These are phyloP conservation scores for Pelecanus crispus DNA, from an alignment of 2,113 vertebrate species.

Conservation along the genomic window DNA sequence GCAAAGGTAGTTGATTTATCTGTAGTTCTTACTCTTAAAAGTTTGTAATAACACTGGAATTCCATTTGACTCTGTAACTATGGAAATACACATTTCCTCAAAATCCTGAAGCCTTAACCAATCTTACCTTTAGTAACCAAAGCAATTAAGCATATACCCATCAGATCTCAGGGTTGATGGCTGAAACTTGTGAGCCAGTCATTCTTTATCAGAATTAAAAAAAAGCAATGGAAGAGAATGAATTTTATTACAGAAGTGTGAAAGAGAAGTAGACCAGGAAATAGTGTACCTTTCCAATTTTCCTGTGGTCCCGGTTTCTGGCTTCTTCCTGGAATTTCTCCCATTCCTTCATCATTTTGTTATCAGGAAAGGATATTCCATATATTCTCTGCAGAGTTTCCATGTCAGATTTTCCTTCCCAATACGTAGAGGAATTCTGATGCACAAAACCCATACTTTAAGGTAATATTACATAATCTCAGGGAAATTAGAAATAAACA, in stretches of 20 bases:
- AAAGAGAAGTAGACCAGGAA: neutral
- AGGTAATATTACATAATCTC: neutral
- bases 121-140: neutral
- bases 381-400: constrained; percentile 78
- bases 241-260: neutral
- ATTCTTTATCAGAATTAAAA: neutral
- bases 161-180: neutral
- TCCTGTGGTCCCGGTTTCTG: constrained; percentile 74
- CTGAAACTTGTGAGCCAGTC: neutral
- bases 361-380: constrained; percentile 78
- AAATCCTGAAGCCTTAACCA: neutral
- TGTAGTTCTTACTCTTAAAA: neutral
- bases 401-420: constrained; percentile 77
- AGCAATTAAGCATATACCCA: neutral
- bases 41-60: neutral
- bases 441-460: neutral
- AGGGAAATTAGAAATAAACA: neutral
- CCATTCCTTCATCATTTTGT: constrained; percentile 75
- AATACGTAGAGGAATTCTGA: constrained; percentile 76
- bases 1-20: neutral
- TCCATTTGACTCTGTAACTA: neutral
- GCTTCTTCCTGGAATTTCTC: constrained; percentile 76
- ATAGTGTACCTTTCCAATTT: constrained; percentile 70
- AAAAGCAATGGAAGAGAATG: neutral
- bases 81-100: neutral